Base-by-base conservation (phyloP, 2,113 vertebrate genomes). In the Lamprotornis superbus region DNA sequence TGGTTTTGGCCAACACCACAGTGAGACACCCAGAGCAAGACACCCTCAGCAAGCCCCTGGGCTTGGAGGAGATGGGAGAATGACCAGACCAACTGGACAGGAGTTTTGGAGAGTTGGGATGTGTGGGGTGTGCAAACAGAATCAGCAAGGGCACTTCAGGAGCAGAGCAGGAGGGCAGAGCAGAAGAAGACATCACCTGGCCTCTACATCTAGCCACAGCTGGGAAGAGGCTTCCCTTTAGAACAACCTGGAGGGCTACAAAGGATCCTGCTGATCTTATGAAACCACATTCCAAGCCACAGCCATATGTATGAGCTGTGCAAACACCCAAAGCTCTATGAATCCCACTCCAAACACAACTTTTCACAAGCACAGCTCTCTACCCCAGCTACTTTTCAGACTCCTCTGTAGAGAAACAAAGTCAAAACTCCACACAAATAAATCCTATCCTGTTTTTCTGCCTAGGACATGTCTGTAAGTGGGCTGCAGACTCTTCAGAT, bases 11-110 rank as follows among this genome's bases (percentile, higher is more conserved):
- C 21, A 20, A 1, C 5, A 57, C 14, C 1, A 0, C 24, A 69
- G 21, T 22, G 46, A 4, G 2, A 39, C 18, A 35, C 3, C 18
- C 1, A 2, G 35, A 88, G 3, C 1, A 15, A 3, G 4, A 25
- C 8, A 30, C 6, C 20, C 1, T 3, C 37, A 78, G 13, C 12
- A 31, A 78, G 27, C 5, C 39, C 18, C 14, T 1, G 2, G 47
- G 8, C 39, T 76, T 23, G 12, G 7, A 46, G 6, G 33, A 57
- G 30, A n/a, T 0, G 5, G 46, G 19, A 83, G 2, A 20, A 16
- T 69, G 19, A 31, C n/a, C 47, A 31, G 12, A 5, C 14, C 13
- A 61, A 15, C 4, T 20, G 31, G 11, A 7, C 22, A 61, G 39
- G 37, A 65, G 11, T 30, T 79, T 49, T 53, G 33, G 30, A 61